Evolutionary conservation across 2,888 invertebrate species (phyloP).

Genomic region (Cheilosia vernalis): DNA sequence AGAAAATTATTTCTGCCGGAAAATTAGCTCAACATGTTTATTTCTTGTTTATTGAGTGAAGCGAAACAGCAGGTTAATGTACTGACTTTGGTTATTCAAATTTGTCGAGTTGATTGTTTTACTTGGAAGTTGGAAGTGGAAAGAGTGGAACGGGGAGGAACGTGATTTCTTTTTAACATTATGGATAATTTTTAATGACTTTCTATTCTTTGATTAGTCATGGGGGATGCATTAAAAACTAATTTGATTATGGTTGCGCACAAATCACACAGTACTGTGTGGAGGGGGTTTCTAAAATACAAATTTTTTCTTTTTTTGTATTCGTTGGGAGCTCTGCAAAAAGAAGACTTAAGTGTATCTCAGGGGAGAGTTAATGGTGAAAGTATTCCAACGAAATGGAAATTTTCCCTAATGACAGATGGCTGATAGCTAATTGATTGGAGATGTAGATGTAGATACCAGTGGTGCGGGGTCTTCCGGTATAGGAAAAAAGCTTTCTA

Average conservation of each 20-base stretch:
- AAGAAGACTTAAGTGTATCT: constrained; percentile 7
- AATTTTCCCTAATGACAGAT: constrained; percentile 17
- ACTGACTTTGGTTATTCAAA: constrained; percentile 47
- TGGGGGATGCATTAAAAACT: constrained; percentile 73
- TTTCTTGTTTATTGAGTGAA: constrained; percentile 72
- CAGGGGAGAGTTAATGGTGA: constrained; percentile 18
- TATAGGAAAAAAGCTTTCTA: too few relatives aligned
- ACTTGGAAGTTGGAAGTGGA: constrained; percentile 37
- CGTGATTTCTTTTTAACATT: constrained; percentile 55
- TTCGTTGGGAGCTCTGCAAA: constrained; percentile 28
- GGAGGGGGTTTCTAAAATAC: background rate
- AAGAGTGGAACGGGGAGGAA: background rate
- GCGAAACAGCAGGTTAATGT: constrained; percentile 73
- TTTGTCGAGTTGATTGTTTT: constrained; percentile 69
- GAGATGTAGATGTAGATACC: too few relatives aligned
- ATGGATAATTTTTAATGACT: constrained; percentile 74
- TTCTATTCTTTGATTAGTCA: constrained; percentile 61
- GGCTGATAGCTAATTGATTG: background rate
- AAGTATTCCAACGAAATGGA: background rate
- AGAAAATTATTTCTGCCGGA: constrained; percentile 71
- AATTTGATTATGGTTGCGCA: constrained; percentile 69
- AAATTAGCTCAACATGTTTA: constrained; percentile 70
- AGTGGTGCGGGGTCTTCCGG: too few relatives aligned
- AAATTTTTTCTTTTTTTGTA: constrained; percentile 3
- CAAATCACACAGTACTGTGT: constrained; percentile 37